Evolutionary conservation across 1,140 invertebrate species (phyloP).

Genomic region (Cydia splendana): DNA sequence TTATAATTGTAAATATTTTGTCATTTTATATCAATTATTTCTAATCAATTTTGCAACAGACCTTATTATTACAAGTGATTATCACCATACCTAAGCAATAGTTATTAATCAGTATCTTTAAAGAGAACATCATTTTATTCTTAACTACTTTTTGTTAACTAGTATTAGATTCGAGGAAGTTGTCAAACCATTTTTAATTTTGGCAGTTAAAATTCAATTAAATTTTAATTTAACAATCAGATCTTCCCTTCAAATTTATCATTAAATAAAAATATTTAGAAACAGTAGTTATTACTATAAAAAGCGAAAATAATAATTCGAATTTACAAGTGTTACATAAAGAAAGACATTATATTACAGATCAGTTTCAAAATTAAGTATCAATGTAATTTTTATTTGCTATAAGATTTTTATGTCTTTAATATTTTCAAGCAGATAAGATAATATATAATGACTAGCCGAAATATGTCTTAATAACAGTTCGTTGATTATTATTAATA

Average conservation of each 20-base stretch:
- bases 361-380: slow-evolving; percentile 12
- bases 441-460: slow-evolving; percentile 67
- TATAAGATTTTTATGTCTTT: neutral
- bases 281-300: neutral
- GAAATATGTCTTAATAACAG: slow-evolving; percentile 58
- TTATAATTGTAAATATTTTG: slow-evolving; percentile 49
- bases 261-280: neutral
- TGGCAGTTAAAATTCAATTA: slow-evolving; percentile 25
- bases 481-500: slow-evolving; percentile 62
- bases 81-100: slow-evolving; percentile 51
- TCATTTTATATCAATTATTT: slow-evolving; percentile 46
- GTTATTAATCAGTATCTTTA: slow-evolving; percentile 51
- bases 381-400: neutral
- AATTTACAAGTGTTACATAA: neutral
- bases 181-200: slow-evolving; percentile 12
- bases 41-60: slow-evolving; percentile 56
- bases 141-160: slow-evolving; percentile 44
- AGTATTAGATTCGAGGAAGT: slow-evolving; percentile 32
- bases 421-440: slow-evolving; percentile 44
- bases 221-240: neutral
- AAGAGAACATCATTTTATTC: slow-evolving; percentile 51
- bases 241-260: neutral
- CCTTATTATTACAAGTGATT: slow-evolving; percentile 52
- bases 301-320: neutral
- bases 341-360: neutral